A percentile compares a stretch with the other conserved stretches of the same genome.
Evolutionary conservation across 2,888 invertebrate genomes (phyloP).

Genomic region (Erannis defoliaria): DNA sequence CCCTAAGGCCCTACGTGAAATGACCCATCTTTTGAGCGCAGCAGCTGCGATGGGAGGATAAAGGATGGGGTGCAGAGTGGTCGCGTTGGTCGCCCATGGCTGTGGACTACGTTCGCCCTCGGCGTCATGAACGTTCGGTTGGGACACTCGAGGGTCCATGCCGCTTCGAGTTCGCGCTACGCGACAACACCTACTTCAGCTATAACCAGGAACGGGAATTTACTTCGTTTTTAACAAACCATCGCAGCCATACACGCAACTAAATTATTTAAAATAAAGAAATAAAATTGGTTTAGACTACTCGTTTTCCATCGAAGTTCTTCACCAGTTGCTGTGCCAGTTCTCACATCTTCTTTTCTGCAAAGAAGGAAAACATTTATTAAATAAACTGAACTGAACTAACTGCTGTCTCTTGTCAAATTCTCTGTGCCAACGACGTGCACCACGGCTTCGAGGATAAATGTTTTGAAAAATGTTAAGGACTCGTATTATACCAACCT

Average conservation of each 20-base stretch:
- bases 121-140: constrained; percentile 56
- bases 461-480: no score
- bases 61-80: constrained; percentile 58
- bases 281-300: constrained; percentile 45
- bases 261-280: constrained; percentile 35
- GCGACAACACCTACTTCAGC: constrained; percentile 59
- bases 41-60: constrained; percentile 51
- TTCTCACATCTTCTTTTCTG: constrained; percentile 43
- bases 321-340: constrained; percentile 27
- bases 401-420: no score
- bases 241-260: constrained; percentile 56
- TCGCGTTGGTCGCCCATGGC: constrained; percentile 76
- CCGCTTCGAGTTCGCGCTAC: constrained; percentile 65
- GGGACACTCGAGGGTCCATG: constrained; percentile 53
- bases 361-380: constrained; percentile 37
- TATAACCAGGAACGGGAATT: not conserved
- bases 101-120: constrained; percentile 73
- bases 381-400: not conserved
- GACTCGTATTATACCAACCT: no score
- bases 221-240: constrained; percentile 13
- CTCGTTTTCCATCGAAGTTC: constrained; percentile 53
- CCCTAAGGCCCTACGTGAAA: constrained; percentile 68
- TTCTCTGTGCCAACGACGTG: no score
- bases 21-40: constrained; percentile 65
- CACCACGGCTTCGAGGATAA: no score